Conservation (phyloP, 2,888 invertebrate species). For the Tetramorium bicarinatum region DNA sequence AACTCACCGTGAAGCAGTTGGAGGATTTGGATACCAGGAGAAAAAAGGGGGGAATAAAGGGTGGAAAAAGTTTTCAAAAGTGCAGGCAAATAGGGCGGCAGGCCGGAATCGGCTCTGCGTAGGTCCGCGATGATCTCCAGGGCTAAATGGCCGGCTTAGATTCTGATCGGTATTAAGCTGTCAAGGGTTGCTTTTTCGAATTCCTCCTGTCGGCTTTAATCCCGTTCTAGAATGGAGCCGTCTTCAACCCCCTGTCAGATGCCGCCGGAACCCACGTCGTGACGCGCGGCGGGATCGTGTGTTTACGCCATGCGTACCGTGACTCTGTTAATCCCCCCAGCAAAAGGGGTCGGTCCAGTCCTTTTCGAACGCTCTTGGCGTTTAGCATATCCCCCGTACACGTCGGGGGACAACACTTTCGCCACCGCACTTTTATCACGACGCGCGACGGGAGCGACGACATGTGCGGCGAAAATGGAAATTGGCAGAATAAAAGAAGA, state of each 20-base stretch:
- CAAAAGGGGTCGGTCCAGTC: conserved; percentile 65
- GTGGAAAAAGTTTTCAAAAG: conserved; percentile 52
- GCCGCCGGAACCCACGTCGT: conserved; percentile 58
- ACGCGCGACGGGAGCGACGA: conserved; percentile 31
- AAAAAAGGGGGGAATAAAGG: conserved; percentile 31
- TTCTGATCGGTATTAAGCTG: conserved; percentile 85
- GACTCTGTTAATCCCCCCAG: conserved; percentile 78
- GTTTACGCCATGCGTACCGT: conserved; percentile 81
- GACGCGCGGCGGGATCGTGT: conserved; percentile 65
- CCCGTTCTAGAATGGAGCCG: conserved; percentile 80
- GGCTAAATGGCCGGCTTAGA: conserved; percentile 82
- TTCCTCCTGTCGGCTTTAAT: conserved; percentile 81
- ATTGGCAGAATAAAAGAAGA: conserved; percentile 44
- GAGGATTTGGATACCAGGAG: conserved; percentile 58
- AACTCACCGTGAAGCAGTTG: conserved; percentile 58
- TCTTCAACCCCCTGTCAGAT: conserved; percentile 80
- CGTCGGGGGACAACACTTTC: conserved; percentile 54
- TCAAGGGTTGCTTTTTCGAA: conserved; percentile 83
- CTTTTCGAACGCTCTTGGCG: conserved; percentile 69
- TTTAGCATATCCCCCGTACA: conserved; percentile 67
- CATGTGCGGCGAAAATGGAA: conserved; percentile 50
- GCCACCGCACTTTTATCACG: conserved; percentile 49
- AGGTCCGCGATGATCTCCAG: conserved; percentile 60
- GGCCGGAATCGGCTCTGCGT: conserved; percentile 52
- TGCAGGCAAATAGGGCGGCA: conserved; percentile 57